phyloP scores from a whole-genome alignment of 2,888 invertebrate genomes.

The Zootermopsis nevadensis region DNA sequence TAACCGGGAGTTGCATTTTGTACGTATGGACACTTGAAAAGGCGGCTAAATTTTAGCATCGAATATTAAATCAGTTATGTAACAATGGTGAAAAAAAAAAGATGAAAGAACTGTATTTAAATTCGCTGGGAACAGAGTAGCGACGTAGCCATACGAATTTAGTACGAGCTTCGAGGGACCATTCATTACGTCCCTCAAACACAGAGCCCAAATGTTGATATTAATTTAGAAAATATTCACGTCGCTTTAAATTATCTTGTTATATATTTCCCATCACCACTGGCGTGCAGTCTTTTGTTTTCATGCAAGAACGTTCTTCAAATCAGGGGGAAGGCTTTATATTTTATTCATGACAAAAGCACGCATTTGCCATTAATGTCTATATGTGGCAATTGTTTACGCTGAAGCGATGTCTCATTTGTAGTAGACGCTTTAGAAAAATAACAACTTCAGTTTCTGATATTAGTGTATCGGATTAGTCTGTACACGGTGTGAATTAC shows the following conservation, averaged over 20 bases:
- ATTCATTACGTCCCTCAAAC: background rate
- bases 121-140: background rate
- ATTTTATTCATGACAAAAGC: slow-evolving; percentile 11
- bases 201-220: background rate
- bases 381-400: too few species aligned
- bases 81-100: background rate
- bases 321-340: background rate
- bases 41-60: background rate
- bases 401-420: background rate
- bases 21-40: background rate
- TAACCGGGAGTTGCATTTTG: background rate
- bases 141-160: background rate
- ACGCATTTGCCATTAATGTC: background rate
- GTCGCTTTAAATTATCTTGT: background rate
- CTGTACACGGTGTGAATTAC: background rate
- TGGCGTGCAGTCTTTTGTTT: background rate
- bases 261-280: background rate
- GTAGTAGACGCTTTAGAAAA: background rate
- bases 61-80: slow-evolving; percentile 9
- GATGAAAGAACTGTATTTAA: background rate
- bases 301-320: background rate
- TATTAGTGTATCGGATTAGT: background rate
- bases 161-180: background rate
- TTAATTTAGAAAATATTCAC: background rate
- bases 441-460: background rate